Percentiles rank a stretch among this genome's conserved stretches.
Conservation (phyloP, 2,113 vertebrate species). For the Podarcis muralis region DNA sequence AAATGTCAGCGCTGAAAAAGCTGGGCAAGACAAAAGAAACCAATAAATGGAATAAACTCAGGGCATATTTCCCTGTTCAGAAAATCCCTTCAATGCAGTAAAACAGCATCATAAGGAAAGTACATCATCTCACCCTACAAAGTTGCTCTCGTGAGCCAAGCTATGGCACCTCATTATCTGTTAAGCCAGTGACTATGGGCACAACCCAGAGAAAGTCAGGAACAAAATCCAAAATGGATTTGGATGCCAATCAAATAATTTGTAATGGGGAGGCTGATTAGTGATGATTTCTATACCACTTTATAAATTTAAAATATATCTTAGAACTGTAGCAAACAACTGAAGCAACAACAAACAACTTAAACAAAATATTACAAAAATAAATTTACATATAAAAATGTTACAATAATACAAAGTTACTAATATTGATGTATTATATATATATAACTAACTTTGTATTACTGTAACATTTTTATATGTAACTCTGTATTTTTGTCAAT, state of each 20-base stretch:
- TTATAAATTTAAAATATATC: too few species aligned
- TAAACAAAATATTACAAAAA: too few species aligned
- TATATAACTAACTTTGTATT: too few species aligned
- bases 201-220: neutral
- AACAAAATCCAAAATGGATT: neutral
- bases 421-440: too few species aligned
- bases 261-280: neutral
- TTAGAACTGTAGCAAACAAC: too few species aligned
- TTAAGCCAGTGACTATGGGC: neutral
- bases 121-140: neutral
- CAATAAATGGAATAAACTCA: conserved; percentile 33
- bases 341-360: too few species aligned
- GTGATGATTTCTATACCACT: too few species aligned
- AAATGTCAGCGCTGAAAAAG: neutral
- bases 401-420: too few species aligned
- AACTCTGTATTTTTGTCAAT: too few species aligned
- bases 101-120: conserved; percentile 21
- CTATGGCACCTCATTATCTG: neutral
- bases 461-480: too few species aligned
- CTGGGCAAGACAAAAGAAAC: conserved; percentile 19
- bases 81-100: conserved; percentile 16
- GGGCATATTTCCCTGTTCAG: conserved; percentile 21
- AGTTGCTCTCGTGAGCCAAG: neutral
- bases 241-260: neutral
- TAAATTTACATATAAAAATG: too few species aligned